Conservation (phyloP, 2,797 vertebrate genomes). For the Euthynnus affinis region DNA sequence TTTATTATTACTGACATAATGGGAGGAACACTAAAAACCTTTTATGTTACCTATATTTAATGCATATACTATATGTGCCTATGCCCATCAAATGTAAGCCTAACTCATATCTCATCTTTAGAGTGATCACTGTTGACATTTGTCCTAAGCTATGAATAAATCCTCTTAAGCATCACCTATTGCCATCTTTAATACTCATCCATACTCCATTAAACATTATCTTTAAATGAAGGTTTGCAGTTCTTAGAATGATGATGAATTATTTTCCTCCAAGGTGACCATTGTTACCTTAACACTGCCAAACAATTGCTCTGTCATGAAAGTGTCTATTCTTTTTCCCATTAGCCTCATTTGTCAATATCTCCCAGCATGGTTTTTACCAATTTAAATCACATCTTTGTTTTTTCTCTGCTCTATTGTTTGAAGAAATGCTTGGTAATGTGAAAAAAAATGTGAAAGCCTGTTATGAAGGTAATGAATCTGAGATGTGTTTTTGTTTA, state of each 20-base stretch:
- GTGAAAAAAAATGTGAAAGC: constrained; percentile 25
- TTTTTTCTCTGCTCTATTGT: constrained; percentile 32
- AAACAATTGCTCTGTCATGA: constrained; percentile 20
- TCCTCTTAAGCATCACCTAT: constrained; percentile 32
- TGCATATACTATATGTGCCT: constrained; percentile 38
- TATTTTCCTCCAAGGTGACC: background rate
- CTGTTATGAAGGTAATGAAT: constrained; percentile 38
- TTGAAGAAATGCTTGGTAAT: constrained; percentile 40
- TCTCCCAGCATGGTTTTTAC: constrained; percentile 36
- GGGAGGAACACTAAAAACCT: constrained; percentile 46
- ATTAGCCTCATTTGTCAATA: constrained; percentile 52
- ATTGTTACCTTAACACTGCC: constrained; percentile 16
- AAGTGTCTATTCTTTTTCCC: constrained; percentile 29
- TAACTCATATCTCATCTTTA: constrained; percentile 20
- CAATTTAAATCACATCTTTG: constrained; percentile 38
- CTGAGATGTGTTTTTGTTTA: constrained; percentile 47
- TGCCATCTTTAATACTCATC: constrained; percentile 17
- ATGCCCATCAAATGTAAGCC: constrained; percentile 26
- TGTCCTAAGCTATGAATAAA: constrained; percentile 36
- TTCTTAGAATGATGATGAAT: background rate
- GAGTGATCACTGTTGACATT: constrained; percentile 47
- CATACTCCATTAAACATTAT: constrained; percentile 16
- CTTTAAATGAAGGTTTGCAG: constrained; percentile 19
- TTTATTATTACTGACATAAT: constrained; percentile 41
- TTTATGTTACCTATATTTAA: constrained; percentile 53